Evolutionary conservation across 2,888 invertebrate genomes (phyloP), one percentile per base, ranked within the genome.

Genomic region (Dicycla oo): DNA sequence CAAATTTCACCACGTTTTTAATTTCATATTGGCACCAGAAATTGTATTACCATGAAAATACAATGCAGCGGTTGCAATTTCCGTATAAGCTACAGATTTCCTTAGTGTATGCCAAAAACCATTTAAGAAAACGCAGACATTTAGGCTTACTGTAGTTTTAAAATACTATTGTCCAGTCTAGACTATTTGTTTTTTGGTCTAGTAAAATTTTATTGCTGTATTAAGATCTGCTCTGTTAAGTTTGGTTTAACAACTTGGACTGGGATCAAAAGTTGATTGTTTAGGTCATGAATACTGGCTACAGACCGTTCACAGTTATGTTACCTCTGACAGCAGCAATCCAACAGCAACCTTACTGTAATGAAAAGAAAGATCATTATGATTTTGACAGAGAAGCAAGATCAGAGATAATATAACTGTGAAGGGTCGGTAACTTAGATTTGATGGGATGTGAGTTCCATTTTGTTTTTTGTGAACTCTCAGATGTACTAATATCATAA

Each of bases 61-160:
- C 15, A 66, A 45, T 51, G 30, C 49, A 26, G 54, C 6, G 34
- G 62, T 68, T 11, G 34, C 43, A 65, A 60, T 81, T 30, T 43
- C 56, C 49, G 69, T 56, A n/a, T n/a, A 47, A 57, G 26, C 20
- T 49, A 54, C 26, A 65, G 20, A 15, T 63, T 60, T 43, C 38
- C 20, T 43, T 5, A 51, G n/a, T 20, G 18, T 54, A 73, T 73
- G 81, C 73, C 76, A 77, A 81, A 61, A 75, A 53, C 66, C 61
- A 72, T 78, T 75, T 65, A 76, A 69, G 73, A 72, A 73, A 72
- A 61, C 63, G 47, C 67, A 68, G 67, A 63, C 69, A 73, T 73
- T 83, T 69, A 72, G 57, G 75, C 68, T 73, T 69, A 73, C 73
- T 75, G 75, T 70, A 63, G 58, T 68, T 63, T 65, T 57, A 62